Evolutionary conservation across 2,888 invertebrate species (phyloP), one percentile per base, ranked within the genome.

Genomic region (Andrena praecox): DNA sequence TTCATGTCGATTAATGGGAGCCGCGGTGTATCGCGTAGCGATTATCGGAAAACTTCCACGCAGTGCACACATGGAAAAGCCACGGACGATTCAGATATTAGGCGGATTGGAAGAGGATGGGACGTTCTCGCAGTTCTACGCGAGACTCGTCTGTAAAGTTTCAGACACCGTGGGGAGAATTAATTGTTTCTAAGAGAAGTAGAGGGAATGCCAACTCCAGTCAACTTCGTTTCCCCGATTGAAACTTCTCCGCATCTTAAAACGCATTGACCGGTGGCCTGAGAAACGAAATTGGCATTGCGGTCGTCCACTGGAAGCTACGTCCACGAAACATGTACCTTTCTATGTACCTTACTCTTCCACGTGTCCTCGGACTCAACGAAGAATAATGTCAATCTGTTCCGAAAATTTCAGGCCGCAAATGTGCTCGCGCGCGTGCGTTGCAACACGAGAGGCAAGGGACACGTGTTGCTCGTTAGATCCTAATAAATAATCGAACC

Each of bases 401-500:
- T 35, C 2, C 16, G n/a, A n/a, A 3, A 33, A 29, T 12, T 42
- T 63, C 64, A 24, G n/a, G n/a, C 52, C 10, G n/a, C 42, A 12
- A 16, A 12, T 52, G 35, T 62, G 66, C 3, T 35, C 50, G 35
- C 54, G 3, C 12, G 42, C 1, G 29, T 8, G 10, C 27, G 42
- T 73, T 67, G 50, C 63, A 74, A 73, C 48, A 31, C 60, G 66
- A 70, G 74, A 59, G 42, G 67, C 66, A n/a, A 56, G 31, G 2
- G 50, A 75, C 84, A 82, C 77, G 69, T 80, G 84, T 64, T 54
- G 59, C 68, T 66, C 73, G 71, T 85, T 86, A 86, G 74, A 52
- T 27, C 63, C 74, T 77, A 84, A 85, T 76, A 79, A 86, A 89
- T 91, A 91, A 89, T 91, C 87, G 89, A 90, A 89, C 87, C 89